phyloP scores from a whole-genome alignment of 37 sponge, comb jelly and placozoan species.

The Chondrosia reniformis region DNA sequence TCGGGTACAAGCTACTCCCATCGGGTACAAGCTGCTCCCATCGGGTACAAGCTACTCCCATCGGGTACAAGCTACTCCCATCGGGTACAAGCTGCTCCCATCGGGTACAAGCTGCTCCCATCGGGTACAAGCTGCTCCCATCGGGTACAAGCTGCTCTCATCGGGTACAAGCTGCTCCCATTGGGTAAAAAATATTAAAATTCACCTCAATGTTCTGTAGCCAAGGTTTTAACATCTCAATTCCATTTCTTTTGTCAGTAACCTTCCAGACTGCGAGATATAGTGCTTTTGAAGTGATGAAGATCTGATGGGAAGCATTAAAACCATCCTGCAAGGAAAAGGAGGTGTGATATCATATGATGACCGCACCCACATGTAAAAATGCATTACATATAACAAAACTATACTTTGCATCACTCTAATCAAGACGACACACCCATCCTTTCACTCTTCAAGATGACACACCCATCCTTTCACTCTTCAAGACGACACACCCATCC shows the following conservation, averaged over 20 bases:
- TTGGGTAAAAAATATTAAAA: neutral
- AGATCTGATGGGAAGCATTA: slow-evolving; percentile 80
- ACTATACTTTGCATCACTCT: neutral
- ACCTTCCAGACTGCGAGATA: slow-evolving; percentile 80
- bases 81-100: too few species aligned
- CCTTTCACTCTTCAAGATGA: neutral
- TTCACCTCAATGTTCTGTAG: slow-evolving; percentile 74
- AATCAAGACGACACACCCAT: neutral
- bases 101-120: too few species aligned
- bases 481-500: neutral
- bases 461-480: neutral
- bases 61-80: too few species aligned
- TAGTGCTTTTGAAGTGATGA: slow-evolving; percentile 64
- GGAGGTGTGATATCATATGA: neutral
- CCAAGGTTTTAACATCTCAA: slow-evolving; percentile 62
- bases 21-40: too few species aligned
- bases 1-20: too few species aligned
- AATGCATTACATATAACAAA: neutral
- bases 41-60: too few species aligned
- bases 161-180: too few species aligned
- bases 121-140: too few species aligned
- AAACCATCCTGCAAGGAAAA: slow-evolving; percentile 55
- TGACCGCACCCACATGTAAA: neutral
- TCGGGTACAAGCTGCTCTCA: too few species aligned
- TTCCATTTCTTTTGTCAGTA: slow-evolving; percentile 49